These are phyloP conservation scores for Dendrocincla tyrannina DNA, from an alignment of 2,797 vertebrate genomes.

Conservation along the genomic window DNA sequence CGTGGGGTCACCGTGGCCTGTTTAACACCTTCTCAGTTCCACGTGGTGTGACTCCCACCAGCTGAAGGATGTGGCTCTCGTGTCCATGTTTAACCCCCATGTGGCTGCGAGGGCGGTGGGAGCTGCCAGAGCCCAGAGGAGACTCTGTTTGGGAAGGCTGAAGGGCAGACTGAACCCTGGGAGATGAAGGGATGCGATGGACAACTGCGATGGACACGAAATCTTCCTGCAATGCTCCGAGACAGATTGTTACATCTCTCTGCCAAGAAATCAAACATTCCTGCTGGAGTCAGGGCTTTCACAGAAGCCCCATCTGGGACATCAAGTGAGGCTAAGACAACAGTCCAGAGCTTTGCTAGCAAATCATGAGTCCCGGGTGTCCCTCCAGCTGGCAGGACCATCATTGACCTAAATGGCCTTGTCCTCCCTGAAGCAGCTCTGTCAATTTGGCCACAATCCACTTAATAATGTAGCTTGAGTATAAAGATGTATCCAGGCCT, in stretches of 20 bases:
- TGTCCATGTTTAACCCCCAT: rapidly evolving
- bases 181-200: neutral
- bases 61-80: neutral
- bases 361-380: conserved; percentile 40
- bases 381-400: conserved; percentile 60
- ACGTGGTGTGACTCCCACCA: neutral
- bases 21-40: neutral
- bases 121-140: neutral
- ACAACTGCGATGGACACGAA: neutral
- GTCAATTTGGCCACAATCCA: conserved; percentile 65
- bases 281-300: conserved; percentile 49
- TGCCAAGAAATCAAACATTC: conserved; percentile 59
- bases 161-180: neutral
- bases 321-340: conserved; percentile 58
- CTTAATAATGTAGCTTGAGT: conserved; percentile 63
- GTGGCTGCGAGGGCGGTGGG: rapidly evolving
- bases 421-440: conserved; percentile 55
- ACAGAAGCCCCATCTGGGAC: conserved; percentile 48
- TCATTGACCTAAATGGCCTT: conserved; percentile 55
- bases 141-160: neutral
- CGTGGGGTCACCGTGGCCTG: rapidly evolving
- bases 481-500: conserved; percentile 57
- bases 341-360: conserved; percentile 46
- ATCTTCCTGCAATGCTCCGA: neutral
- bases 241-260: conserved; percentile 15